phyloP scores from a whole-genome alignment of 1,140 invertebrate genomes.

The Nymphalis io region DNA sequence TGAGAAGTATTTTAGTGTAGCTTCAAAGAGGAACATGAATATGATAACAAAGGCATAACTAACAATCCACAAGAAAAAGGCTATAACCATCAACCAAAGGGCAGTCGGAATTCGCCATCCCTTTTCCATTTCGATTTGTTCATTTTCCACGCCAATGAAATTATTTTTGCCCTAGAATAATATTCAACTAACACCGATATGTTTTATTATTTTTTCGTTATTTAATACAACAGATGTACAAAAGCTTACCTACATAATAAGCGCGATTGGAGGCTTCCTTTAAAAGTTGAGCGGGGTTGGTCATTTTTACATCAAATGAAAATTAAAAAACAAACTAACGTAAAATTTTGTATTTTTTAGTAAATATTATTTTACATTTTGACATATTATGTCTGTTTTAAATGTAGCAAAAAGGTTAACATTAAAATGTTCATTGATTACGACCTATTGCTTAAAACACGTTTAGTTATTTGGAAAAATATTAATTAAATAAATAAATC shows the following conservation, averaged over 20 bases:
- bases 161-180: slow-evolving; percentile 43
- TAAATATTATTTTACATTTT: slow-evolving; percentile 1
- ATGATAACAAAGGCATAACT: slow-evolving; percentile 46
- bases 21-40: slow-evolving; percentile 39
- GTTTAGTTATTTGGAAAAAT: background rate
- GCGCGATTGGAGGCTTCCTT: slow-evolving; percentile 32
- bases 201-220: background rate
- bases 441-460: background rate
- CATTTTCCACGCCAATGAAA: slow-evolving; percentile 26
- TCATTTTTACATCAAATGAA: slow-evolving; percentile 20
- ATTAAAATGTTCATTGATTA: background rate
- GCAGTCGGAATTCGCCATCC: slow-evolving; percentile 41
- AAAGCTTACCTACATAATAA: slow-evolving; percentile 35
- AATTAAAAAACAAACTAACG: slow-evolving; percentile 1
- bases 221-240: background rate
- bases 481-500: too few relatives aligned
- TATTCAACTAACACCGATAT: slow-evolving; percentile 25
- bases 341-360: background rate
- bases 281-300: slow-evolving; percentile 17
- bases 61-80: slow-evolving; percentile 49
- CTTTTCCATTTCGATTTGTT: slow-evolving; percentile 5
- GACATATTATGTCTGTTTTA: background rate
- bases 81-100: slow-evolving; percentile 44
- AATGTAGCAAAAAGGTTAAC: background rate
- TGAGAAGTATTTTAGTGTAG: slow-evolving; percentile 8